phyloP scores from a whole-genome alignment of 1,140 invertebrate species.

The Diachasmimorpha longicaudata region DNA sequence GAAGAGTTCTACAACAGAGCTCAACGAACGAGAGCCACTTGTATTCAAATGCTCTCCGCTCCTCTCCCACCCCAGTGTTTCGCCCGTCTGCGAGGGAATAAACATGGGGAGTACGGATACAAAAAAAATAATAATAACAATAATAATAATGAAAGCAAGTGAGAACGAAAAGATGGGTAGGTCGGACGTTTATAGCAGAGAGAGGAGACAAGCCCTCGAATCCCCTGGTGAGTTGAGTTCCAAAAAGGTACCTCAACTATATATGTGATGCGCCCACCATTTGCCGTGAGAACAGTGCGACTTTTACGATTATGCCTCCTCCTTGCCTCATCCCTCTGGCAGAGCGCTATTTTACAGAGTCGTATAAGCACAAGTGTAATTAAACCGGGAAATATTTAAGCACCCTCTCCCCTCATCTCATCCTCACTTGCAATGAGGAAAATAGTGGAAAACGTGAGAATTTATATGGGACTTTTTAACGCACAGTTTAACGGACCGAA shows the following conservation, averaged over 20 bases:
- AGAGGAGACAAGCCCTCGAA: not conserved
- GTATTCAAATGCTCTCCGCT: constrained; percentile 29
- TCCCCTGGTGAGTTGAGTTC: not conserved
- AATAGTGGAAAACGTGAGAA: constrained; percentile 1
- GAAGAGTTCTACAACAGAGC: not conserved
- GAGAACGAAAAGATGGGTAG: not conserved
- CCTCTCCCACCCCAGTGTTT: not conserved
- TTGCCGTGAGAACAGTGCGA: constrained; percentile 27
- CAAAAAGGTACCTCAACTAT: not conserved
- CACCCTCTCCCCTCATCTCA: not conserved
- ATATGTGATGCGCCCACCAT: not conserved
- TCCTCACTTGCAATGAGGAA: not conserved
- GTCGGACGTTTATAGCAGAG: not conserved
- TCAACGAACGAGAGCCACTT: constrained; percentile 28
- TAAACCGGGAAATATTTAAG: constrained; percentile 40
- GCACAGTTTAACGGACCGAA: not conserved
- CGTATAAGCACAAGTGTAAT: constrained; percentile 35
- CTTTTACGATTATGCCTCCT: constrained; percentile 41
- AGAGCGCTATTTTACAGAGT: not conserved
- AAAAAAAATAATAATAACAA: not conserved
- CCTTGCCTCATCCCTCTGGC: not conserved
- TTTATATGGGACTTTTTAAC: constrained; percentile 16
- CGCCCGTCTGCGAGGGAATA: not conserved
- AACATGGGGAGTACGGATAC: not conserved
- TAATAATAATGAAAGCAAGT: constrained; percentile 13